Evolutionary conservation across 2,113 vertebrate species (phyloP), one percentile per base, ranked within the genome.

Genomic region (Chaetops frenatus): DNA sequence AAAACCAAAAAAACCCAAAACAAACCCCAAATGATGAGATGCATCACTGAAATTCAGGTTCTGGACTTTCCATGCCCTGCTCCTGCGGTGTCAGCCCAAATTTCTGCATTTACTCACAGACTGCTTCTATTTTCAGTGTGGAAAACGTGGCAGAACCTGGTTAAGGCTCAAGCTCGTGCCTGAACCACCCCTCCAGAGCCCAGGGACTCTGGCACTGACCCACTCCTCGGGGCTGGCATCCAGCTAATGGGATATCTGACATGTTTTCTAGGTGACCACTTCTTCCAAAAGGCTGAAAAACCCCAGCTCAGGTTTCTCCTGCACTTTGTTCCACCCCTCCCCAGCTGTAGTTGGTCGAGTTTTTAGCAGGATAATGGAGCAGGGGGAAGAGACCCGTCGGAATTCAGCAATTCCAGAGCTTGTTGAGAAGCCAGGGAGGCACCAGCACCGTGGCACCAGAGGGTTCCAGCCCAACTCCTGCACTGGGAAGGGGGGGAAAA

Each of bases 231-330:
- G 24, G 25, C 45, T 86, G 83, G 51, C 89, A 88, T 65, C 42
- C 67, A 45, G 58, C 71, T 50, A 87, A 31, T 18, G 36, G 71
- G 71, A 81, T 45, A 58, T 47, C 12, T 11, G 21, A 45, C 4
- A 0, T 27, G 38, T 73, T 90, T 91, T 90, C 58, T 36, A 40
- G 45, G 74, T 53, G 60, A 31, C 33, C 15, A 12, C 3, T 1
- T 79, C 40, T 79, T 36, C 40, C 29, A 80, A 65, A 92, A 79
- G 47, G 58, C 71, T 81, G 58, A 31, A 80, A 92, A 82, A 15
- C 13, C 45, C 28, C 62, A 73, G 76, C 80, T 94, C 36, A 8
- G 40, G 28, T 88, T 87, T 76, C 88, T 81, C 45, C 64, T 15
- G 12, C 0, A 0, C 45, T 90, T 67, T 50, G 21, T 90, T 67